A percentile compares a stretch with the other conserved stretches of the same genome.
These are phyloP conservation scores for Natator depressus DNA, from an alignment of 2,113 vertebrate genomes.

Conservation along the genomic window DNA sequence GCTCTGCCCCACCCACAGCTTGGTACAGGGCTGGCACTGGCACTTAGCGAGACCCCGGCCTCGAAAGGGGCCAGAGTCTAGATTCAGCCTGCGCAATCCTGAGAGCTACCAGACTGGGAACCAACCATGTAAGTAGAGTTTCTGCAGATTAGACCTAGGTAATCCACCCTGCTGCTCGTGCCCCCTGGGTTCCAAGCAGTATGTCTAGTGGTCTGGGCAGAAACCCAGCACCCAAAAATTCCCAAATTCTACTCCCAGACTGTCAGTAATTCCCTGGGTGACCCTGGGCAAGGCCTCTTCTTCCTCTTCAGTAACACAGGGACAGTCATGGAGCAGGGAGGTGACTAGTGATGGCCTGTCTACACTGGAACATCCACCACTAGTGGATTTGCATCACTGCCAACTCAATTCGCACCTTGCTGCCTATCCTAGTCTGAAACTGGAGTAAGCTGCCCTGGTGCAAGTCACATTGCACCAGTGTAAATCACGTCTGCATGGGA, in stretches of 20 bases:
- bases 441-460: neutral
- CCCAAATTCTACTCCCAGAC: neutral
- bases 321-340: neutral
- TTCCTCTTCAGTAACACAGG: neutral
- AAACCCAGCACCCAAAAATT: neutral
- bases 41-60: neutral
- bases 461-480: neutral
- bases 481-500: rapidly evolving
- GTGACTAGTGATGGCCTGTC: neutral
- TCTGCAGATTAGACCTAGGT: neutral
- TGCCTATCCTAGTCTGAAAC: neutral
- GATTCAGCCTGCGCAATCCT: neutral
- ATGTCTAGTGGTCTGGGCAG: neutral
- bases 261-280: neutral
- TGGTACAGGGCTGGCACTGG: neutral
- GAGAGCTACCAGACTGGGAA: neutral
- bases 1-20: neutral
- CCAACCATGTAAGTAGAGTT: neutral
- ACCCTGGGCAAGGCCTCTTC: rapidly evolving
- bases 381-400: neutral
- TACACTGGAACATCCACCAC: neutral
- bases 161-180: neutral
- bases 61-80: neutral
- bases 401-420: neutral
- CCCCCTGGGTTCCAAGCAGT: neutral